Conservation (phyloP, 2,888 invertebrate species). For the Caenorhabditis becei region DNA sequence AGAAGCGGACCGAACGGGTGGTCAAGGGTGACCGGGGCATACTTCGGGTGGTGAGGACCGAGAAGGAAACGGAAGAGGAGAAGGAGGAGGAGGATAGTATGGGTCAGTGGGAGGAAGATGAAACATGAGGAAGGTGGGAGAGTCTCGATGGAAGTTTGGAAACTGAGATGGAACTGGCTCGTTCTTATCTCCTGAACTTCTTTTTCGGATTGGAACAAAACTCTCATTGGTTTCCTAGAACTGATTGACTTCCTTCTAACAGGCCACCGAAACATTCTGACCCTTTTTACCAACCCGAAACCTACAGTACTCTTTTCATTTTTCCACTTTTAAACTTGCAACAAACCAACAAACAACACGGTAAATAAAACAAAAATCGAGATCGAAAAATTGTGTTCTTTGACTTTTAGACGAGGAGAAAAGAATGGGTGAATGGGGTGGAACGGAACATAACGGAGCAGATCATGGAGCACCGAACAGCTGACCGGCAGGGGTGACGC, state of each 20-base stretch:
- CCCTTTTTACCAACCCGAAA: not conserved
- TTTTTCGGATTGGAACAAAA: too few species aligned
- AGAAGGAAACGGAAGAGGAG: not conserved
- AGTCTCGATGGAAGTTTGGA: too few species aligned
- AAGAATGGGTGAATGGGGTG: not conserved
- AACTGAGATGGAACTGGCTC: too few species aligned
- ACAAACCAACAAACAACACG: not conserved
- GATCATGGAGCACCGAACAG: constrained; percentile 3
- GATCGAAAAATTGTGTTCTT: constrained; percentile 1
- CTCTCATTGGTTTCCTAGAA: too few species aligned
- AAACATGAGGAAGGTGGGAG: not conserved
- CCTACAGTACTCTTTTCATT: not conserved
- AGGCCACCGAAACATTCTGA: too few species aligned
- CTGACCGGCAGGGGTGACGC: constrained; percentile 3
- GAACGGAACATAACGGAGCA: not conserved
- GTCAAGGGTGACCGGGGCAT: constrained; percentile 18
- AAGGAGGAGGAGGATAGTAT: too few species aligned
- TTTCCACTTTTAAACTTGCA: not conserved
- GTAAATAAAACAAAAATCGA: not conserved
- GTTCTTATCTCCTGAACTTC: too few species aligned
- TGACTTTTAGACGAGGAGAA: not conserved
- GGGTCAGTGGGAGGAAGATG: not conserved
- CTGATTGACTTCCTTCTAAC: too few species aligned
- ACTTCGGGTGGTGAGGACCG: not conserved
- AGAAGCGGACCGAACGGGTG: not conserved